Evolutionary conservation across 1,140 invertebrate genomes (phyloP), one percentile per base, ranked within the genome.

Genomic region (Danaus plexippus): DNA sequence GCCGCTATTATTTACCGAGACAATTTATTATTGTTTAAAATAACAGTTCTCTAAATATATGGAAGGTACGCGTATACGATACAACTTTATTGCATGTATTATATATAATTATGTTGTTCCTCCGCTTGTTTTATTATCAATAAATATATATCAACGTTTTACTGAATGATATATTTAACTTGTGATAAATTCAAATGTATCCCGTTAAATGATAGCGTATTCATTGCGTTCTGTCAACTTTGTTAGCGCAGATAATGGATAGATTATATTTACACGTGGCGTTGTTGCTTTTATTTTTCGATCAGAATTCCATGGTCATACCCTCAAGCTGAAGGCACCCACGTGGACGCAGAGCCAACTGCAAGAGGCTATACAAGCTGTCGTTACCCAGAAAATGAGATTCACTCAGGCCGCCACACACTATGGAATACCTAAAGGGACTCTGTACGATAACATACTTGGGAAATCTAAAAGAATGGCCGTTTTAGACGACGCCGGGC

Each of bases 381-480:
- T 94, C 43, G 91, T 93, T 57, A 92, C 89, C 11, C 92, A 94
- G 79, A 89, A 89, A 76, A 92, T 94, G 92, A 90, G 92, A 46
- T 94, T 94, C 81, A 93, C 93, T 9, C 92, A 93, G 73, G 93
- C 92, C 0, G 90, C 92, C 2, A 88, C 90, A 4, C 88, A 90
- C 59, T 94, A 90, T 80, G 90, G 91, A 54, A 93, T 94, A 74
- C 93, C 93, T 0, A 94, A 94, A 80, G 92, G 92, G 12, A 94
- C 93, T 2, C 88, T 94, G 11, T 94, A 94, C 85, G 92, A 94
- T 86, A 94, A 93, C 77, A 93, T 94, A 69, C 84, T 94, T 52
- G 93, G 93, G 10, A 94, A 94, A 83, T 92, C 92, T 9, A 93
- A 92, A 82, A 83, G 93, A 45, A 94, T 94, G 92, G 90, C 91